These are phyloP conservation scores for Diadema setosum DNA, from an alignment of 35 echinoderm and acorn worm species.

Conservation along the genomic window DNA sequence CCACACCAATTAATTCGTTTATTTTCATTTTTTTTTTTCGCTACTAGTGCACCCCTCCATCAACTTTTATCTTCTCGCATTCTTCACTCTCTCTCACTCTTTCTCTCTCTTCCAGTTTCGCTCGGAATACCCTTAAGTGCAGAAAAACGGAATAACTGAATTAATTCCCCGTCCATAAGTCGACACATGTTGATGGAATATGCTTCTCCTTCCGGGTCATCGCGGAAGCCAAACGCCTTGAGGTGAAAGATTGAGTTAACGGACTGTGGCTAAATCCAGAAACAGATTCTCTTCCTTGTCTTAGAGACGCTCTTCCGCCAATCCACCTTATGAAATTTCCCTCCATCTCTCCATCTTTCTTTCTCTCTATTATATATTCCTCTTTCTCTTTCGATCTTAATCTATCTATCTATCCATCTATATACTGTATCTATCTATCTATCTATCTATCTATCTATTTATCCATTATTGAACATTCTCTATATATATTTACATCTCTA, in stretches of 20 bases:
- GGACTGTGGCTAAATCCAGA: background rate
- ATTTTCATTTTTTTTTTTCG: slow-evolving; percentile 7
- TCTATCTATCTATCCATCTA: background rate
- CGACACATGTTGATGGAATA: background rate
- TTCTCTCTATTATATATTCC: background rate
- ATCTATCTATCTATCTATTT: background rate
- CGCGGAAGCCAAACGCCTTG: background rate
- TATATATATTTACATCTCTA: background rate
- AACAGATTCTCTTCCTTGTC: background rate
- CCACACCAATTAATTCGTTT: background rate
- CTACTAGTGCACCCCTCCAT: too few relatives aligned
- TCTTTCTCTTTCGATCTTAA: background rate
- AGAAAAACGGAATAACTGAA: background rate
- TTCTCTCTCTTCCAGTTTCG: background rate
- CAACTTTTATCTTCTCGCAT: background rate
- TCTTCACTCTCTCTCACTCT: background rate
- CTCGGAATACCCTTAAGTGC: background rate
- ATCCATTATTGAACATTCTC: background rate
- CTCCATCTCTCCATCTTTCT: background rate
- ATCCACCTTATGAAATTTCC: background rate
- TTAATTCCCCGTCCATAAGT: background rate
- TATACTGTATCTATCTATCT: background rate
- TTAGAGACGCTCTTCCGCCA: background rate
- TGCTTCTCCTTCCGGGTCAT: background rate
- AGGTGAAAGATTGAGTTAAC: background rate